Evolutionary conservation across 2,888 invertebrate genomes (phyloP), one percentile per base, ranked within the genome.

Genomic region (Crematogaster levior): DNA sequence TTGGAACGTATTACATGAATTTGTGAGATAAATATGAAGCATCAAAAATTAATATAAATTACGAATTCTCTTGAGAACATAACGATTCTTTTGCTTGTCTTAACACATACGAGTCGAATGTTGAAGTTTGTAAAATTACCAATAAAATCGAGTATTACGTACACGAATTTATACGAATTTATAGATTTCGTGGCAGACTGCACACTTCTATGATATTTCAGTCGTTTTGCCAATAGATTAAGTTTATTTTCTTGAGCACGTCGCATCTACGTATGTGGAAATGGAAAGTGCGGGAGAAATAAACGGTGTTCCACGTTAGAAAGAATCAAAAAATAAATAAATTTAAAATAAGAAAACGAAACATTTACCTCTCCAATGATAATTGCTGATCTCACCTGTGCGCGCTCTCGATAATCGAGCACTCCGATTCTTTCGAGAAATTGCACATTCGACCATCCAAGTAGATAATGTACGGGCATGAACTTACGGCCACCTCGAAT

Each of bases 401-500:
- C 61, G 90, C 85, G 58, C 68, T 91, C 74, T 92, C 88, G 72
- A 81, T 86, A 79, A 93, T 92, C 21, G 88, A 87, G 74, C 82
- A 89, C 81, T 93, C 92, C 21, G 92, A 91, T 88, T 92, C 90
- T 66, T 89, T 89, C 27, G 87, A 87, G 83, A 93, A 92, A 90
- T 93, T 92, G 83, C 93, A 93, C 92, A 94, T 92, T 83, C 93
- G 91, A 58, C 86, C 84, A 80, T 93, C 92, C 63, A 93, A 84
- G 58, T 84, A 87, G 27, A 90, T 79, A 48, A 94, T 84, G 9
- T 84, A 84, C 5, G 85, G 37, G 60, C 90, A 88, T 18, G 89
- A 84, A 68, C 88, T 89, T 10, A 90, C 82, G 24, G 90, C 91
- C 24, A 83, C 68, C 66, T 91, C 90, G 56, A 93, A 90, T 63